A percentile compares a stretch with the other conserved stretches of the same genome.
Evolutionary conservation across 2,888 invertebrate genomes (phyloP).

Genomic region (Melipona beecheii): DNA sequence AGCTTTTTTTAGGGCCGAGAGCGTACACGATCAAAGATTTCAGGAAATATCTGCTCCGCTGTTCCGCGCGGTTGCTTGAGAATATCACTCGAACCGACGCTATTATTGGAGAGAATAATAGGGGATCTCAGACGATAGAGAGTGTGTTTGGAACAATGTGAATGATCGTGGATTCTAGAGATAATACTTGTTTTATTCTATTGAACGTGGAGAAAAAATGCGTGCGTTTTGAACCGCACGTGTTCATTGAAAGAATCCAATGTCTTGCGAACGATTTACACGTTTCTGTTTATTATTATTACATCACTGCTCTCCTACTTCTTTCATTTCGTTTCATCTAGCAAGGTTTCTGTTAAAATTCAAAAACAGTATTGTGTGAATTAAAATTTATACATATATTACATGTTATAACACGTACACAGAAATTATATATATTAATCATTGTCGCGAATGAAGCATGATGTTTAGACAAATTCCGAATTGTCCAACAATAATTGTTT

Average conservation of each 20-base stretch:
- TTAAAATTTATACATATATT: too few relatives aligned
- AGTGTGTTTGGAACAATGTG: background rate
- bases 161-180: background rate
- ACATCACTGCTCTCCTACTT: background rate
- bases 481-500: too few relatives aligned
- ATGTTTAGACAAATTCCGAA: too few relatives aligned
- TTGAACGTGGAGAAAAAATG: too few relatives aligned
- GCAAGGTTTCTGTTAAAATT: too few relatives aligned
- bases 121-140: background rate
- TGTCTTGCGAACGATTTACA: background rate
- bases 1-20: background rate
- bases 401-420: too few relatives aligned
- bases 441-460: too few relatives aligned
- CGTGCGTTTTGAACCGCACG: background rate
- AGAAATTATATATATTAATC: too few relatives aligned
- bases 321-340: background rate
- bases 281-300: background rate
- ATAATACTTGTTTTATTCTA: background rate
- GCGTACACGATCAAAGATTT: background rate
- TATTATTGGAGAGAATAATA: background rate
- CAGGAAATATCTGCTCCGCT: background rate
- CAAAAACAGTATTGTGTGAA: too few relatives aligned
- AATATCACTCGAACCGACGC: conserved; percentile 3
- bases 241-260: background rate
- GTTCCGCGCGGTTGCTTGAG: background rate